These are phyloP conservation scores for Melanogrammus aeglefinus DNA, from an alignment of 2,797 vertebrate species.

Conservation along the genomic window DNA sequence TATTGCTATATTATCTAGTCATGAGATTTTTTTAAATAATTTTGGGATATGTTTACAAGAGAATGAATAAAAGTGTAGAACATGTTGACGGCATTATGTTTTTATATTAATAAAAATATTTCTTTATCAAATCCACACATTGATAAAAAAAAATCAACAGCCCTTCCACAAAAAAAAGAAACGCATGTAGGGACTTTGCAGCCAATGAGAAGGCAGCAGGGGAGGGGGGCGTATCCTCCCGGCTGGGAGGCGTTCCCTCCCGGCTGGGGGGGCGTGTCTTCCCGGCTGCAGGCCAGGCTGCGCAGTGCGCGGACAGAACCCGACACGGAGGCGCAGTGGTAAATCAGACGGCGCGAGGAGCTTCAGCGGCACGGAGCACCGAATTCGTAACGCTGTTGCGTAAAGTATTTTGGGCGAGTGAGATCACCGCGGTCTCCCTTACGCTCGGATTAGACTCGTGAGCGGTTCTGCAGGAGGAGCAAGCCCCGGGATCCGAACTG, in stretches of 20 bases:
- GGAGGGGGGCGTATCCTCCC: constrained; percentile 38
- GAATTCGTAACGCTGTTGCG: constrained; percentile 72
- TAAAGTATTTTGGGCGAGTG: constrained; percentile 76
- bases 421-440: constrained; percentile 70
- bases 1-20: not conserved
- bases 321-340: constrained; percentile 71
- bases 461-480: constrained; percentile 65
- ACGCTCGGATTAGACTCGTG: constrained; percentile 53
- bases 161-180: not conserved
- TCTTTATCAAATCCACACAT: not conserved
- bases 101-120: no score
- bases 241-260: constrained; percentile 32
- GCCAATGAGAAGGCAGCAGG: constrained; percentile 50
- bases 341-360: constrained; percentile 74
- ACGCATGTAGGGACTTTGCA: not conserved
- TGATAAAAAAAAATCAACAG: not conserved
- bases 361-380: constrained; percentile 34
- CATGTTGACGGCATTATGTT: no score
- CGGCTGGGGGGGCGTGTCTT: constrained; percentile 44
- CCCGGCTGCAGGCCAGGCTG: constrained; percentile 45
- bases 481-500: constrained; percentile 40
- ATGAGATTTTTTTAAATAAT: not conserved
- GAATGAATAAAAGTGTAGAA: not conserved
- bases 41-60: not conserved
- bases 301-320: constrained; percentile 60